Base-by-base conservation (phyloP, 2,888 invertebrate species). In the Volucella zonaria region DNA sequence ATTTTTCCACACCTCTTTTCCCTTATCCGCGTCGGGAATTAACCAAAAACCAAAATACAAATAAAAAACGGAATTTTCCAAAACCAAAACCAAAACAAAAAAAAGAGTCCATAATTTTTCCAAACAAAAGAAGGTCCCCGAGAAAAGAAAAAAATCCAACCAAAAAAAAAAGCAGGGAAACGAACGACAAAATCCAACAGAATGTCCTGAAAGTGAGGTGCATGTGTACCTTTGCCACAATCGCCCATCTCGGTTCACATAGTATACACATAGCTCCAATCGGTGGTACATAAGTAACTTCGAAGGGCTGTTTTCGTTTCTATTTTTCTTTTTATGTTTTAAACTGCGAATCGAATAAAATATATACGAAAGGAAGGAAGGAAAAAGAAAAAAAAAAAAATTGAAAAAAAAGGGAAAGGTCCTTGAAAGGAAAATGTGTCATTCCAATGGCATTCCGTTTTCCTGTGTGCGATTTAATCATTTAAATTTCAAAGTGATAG, bases 341-440 rank as follows among this genome's bases (percentile, higher is more conserved):
- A 61, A 61, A 54, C 47, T 62, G 11, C 61, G 54, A 62, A 62
- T 45, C 23, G 31, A 38, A 31, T 12, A 23, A 54, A 23, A 51
- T 15, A 54, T 40, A 52, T 18, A 51, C 15, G 61, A 42, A 64
- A 42, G 8, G 23, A 58, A 42, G 38, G 31, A 4, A 66, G 11
- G 61, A 10, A 66, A 9, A 62, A 45, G 18, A 11, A 51, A 62
- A 45, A 38, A 31, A 58, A 52, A 45, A 49, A 14, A 10, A 58
- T 49, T 31, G 14, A n/a, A 11, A 45, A 68, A 61, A 75, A 67
- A 75, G 51, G 70, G 45, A 83, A 83, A 80, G 75, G 83, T 83
- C 83, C 83, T 83, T 83, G 83, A 83, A 83, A 80, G 75, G 75
- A 83, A 83, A 83, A 83, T 83, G 83, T 83, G 83, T 83, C 83